Evolutionary conservation across 2,797 vertebrate species (phyloP).

Genomic region (Austrolebias charrua): DNA sequence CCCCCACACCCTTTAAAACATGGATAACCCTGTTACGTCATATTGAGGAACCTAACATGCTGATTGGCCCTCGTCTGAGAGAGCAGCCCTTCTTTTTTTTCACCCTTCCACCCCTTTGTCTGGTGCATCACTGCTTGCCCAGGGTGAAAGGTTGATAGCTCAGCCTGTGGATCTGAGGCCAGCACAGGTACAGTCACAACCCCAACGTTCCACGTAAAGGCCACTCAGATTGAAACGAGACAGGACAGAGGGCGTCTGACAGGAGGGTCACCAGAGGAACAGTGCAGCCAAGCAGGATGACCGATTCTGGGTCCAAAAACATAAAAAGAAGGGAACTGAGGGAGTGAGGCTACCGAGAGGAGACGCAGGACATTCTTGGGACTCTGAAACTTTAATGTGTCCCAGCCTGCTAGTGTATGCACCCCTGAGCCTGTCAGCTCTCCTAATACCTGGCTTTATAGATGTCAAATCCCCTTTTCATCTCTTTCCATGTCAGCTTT

Average conservation of each 20-base stretch:
- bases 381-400: constrained; percentile 72
- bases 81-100: background rate
- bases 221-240: constrained; percentile 54
- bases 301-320: constrained; percentile 40
- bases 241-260: constrained; percentile 51
- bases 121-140: constrained; percentile 20
- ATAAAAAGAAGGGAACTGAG: constrained; percentile 2
- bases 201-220: constrained; percentile 61
- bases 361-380: constrained; percentile 56
- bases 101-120: constrained; percentile 15
- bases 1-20: constrained; percentile 65
- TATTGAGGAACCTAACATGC: constrained; percentile 36
- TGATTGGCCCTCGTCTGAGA: constrained; percentile 35
- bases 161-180: constrained; percentile 42
- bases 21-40: constrained; percentile 74
- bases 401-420: constrained; percentile 67
- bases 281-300: constrained; percentile 35
- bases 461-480: constrained; percentile 68
- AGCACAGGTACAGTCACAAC: constrained; percentile 48
- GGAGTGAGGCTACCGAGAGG: constrained; percentile 15
- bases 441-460: constrained; percentile 72
- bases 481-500: constrained; percentile 68
- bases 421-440: constrained; percentile 68
- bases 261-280: constrained; percentile 52
- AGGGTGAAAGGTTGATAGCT: constrained; percentile 33